Evolutionary conservation across 1,140 invertebrate species (phyloP).

Genomic region (Temnothorax curvispinosus): DNA sequence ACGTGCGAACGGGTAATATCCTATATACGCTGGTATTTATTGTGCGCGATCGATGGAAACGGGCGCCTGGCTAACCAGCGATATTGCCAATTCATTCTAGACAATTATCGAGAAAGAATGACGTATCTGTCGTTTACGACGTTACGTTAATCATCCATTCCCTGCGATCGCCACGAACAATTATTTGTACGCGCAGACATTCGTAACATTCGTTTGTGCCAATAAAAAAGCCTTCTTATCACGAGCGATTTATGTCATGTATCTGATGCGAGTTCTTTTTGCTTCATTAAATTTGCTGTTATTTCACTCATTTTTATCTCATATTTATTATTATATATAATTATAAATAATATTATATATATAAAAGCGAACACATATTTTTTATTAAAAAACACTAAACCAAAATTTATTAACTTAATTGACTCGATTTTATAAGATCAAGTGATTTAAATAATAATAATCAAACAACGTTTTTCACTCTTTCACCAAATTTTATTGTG

Average conservation of each 20-base stretch:
- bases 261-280: background rate
- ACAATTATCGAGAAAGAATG: constrained; percentile 73
- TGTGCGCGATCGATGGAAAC: constrained; percentile 75
- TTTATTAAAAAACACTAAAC: background rate
- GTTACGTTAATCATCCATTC: constrained; percentile 32
- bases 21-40: constrained; percentile 71
- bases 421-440: background rate
- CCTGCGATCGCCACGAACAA: background rate
- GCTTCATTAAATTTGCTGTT: background rate
- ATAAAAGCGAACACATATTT: background rate
- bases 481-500: background rate
- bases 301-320: background rate
- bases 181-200: background rate
- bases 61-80: constrained; percentile 37
- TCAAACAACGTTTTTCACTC: background rate
- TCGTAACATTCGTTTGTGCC: background rate
- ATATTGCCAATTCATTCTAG: constrained; percentile 76
- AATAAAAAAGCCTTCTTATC: background rate
- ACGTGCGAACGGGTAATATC: constrained; percentile 62
- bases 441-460: background rate
- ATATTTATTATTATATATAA: background rate
- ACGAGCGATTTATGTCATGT: background rate
- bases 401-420: background rate
- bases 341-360: no score
- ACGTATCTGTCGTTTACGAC: background rate